Evolutionary conservation across 2,113 vertebrate genomes (phyloP).

Genomic region (Brachypodius melanocephalos): DNA sequence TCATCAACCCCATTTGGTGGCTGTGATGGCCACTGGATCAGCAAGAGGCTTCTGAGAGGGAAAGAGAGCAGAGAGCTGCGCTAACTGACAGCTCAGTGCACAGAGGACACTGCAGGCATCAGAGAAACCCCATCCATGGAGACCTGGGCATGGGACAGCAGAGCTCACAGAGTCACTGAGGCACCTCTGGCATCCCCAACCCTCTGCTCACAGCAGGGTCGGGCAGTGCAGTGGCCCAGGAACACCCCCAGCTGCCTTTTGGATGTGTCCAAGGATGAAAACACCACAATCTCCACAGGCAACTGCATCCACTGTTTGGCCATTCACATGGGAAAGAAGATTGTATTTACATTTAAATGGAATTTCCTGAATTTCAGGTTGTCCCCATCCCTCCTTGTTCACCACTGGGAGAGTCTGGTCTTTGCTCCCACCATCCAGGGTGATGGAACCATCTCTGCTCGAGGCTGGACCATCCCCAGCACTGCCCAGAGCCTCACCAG

Average conservation of each 20-base stretch:
- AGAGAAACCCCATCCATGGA: not conserved
- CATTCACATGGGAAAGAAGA: not conserved
- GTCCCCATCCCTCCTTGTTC: rapidly evolving
- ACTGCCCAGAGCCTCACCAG: not conserved
- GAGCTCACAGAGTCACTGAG: not conserved
- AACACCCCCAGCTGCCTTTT: not conserved
- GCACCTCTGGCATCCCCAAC: not conserved
- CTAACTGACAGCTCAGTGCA: not conserved
- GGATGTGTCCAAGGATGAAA: not conserved
- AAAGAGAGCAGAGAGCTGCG: not conserved
- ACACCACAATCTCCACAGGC: not conserved
- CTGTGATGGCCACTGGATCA: not conserved
- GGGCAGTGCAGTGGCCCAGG: not conserved
- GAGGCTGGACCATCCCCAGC: not conserved
- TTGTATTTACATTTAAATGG: not conserved
- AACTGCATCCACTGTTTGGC: not conserved
- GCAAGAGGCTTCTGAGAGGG: not conserved
- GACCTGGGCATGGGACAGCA: not conserved
- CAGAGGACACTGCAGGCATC: not conserved
- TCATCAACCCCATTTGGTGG: not conserved
- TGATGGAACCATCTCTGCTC: not conserved
- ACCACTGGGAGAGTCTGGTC: not conserved
- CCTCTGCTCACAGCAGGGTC: not conserved
- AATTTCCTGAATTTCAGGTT: not conserved
- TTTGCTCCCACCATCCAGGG: too few relatives aligned